These are phyloP conservation scores for Pipistrellus pygmaeus DNA, from an alignment of 2,797 vertebrate genomes.

Conservation along the genomic window DNA sequence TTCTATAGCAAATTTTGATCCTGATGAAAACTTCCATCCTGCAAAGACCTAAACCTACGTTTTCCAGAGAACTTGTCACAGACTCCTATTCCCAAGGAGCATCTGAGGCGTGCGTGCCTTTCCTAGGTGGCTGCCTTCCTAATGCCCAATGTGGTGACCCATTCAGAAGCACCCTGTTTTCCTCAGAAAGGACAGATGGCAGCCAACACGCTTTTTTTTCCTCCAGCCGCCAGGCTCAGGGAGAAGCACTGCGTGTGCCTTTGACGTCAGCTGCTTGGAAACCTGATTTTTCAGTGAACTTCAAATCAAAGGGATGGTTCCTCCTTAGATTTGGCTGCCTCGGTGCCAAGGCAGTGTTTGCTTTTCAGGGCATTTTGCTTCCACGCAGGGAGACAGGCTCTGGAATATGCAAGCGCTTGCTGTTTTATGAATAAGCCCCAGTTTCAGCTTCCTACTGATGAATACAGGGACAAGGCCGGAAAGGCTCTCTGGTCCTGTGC, in stretches of 20 bases:
- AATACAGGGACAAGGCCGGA: fast-evolving
- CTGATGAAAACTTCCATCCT: fast-evolving
- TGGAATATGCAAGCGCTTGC: neutral
- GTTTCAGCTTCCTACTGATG: neutral
- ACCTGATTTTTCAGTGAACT: neutral
- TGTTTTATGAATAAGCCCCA: fast-evolving
- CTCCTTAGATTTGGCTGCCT: neutral
- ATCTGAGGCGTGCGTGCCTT: fast-evolving
- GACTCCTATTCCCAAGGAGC: fast-evolving
- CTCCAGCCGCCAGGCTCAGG: neutral
- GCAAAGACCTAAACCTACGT: neutral
- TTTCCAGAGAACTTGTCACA: neutral
- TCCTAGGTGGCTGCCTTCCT: neutral
- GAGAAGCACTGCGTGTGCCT: neutral
- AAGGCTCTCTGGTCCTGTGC: neutral
- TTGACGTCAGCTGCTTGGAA: neutral
- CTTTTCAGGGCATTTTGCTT: neutral
- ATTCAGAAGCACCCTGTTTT: neutral
- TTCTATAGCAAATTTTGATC: neutral
- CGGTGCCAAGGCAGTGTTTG: neutral
- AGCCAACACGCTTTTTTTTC: fast-evolving
- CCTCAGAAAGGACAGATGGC: too few species aligned
- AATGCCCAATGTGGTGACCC: fast-evolving
- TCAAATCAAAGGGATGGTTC: neutral
- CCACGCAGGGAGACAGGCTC: neutral